phyloP scores from a whole-genome alignment of 1,140 invertebrate species.

The Anoplophora glabripennis region DNA sequence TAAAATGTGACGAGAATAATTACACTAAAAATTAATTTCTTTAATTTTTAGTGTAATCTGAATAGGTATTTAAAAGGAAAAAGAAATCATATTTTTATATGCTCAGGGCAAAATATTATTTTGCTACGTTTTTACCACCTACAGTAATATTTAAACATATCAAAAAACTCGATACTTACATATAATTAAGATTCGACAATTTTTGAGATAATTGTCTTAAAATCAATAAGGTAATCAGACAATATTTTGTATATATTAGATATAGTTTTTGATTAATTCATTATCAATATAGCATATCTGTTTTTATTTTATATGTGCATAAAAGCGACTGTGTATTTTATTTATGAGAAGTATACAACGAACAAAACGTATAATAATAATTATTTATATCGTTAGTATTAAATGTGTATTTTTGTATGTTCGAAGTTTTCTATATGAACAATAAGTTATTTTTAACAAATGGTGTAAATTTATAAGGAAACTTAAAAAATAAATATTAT shows the following conservation, averaged over 20 bases:
- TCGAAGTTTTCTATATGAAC: no score
- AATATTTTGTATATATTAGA: no score
- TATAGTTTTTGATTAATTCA: no score
- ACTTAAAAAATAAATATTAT: no score
- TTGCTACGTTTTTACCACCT: not conserved
- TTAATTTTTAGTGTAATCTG: not conserved
- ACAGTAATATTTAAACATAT: not conserved
- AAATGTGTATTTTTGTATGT: no score
- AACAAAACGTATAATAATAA: constrained; percentile 3
- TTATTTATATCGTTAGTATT: constrained; percentile 12
- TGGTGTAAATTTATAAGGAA: no score
- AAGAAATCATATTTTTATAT: not conserved
- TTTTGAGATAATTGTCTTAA: no score
- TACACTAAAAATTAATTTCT: not conserved
- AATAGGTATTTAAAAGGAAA: not conserved
- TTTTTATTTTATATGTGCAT: not conserved
- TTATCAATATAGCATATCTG: no score
- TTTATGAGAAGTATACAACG: constrained; percentile 5
- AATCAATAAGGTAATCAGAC: no score
- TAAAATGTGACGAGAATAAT: not conserved
- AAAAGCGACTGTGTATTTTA: constrained; percentile 7
- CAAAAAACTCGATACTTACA: no score
- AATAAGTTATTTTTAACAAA: no score
- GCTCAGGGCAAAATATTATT: constrained; percentile 1
- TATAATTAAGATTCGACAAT: no score